phyloP scores from a whole-genome alignment of 2,797 vertebrate species.

The Huso huso region DNA sequence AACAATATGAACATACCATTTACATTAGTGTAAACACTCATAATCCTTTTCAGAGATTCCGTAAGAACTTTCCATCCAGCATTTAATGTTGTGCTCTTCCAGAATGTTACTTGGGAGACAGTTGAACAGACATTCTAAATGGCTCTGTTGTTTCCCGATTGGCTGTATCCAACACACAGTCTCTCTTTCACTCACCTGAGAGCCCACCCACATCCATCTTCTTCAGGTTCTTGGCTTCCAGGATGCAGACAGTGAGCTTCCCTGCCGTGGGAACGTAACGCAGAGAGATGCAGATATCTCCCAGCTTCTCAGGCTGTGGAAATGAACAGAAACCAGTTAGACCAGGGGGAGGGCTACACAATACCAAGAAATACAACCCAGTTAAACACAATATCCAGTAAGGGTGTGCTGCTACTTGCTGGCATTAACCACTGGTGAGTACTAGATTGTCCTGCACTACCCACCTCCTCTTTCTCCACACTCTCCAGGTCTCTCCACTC shows the following conservation, averaged over 20 bases:
- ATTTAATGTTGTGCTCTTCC: neutral
- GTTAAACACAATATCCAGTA: no score
- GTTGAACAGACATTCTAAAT: neutral
- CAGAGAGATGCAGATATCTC: slow-evolving; percentile 94
- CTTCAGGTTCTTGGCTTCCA: slow-evolving; percentile 97
- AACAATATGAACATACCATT: no score
- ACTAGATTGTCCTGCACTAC: neutral
- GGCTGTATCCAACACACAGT: neutral
- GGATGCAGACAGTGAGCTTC: slow-evolving; percentile 93
- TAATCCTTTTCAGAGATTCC: neutral
- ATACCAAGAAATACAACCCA: no score
- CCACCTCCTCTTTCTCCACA: slow-evolving; percentile 91
- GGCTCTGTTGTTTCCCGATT: neutral
- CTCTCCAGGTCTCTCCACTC: slow-evolving; percentile 93
- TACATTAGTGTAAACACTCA: neutral
- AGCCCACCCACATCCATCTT: slow-evolving; percentile 97
- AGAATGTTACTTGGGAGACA: neutral
- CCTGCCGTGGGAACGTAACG: slow-evolving; percentile 83
- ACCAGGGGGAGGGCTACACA: no score
- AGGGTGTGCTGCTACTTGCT: neutral
- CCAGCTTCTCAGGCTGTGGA: slow-evolving; percentile 87
- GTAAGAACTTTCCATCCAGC: neutral
- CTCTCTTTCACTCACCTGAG: slow-evolving; percentile 65
- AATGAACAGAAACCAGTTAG: neutral
- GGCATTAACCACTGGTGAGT: neutral